These are phyloP conservation scores for Papilio dardanus DNA, from an alignment of 1,140 invertebrate genomes.

Conservation along the genomic window DNA sequence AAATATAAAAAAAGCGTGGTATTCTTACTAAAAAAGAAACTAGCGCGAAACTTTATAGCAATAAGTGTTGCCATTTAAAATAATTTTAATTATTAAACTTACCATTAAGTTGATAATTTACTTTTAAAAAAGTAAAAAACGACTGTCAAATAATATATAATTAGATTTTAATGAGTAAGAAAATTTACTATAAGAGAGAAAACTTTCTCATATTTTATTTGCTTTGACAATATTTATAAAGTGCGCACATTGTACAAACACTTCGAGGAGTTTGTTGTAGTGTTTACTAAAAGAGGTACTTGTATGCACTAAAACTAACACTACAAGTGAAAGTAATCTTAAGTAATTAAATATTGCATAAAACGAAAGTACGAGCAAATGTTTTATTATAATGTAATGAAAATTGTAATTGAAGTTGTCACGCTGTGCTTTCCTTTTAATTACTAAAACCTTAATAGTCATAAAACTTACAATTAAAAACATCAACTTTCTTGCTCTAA, in stretches of 20 bases:
- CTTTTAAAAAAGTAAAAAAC: neutral
- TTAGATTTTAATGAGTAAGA: neutral
- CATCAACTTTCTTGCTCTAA: too few relatives aligned
- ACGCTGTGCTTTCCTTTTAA: conserved; percentile 6
- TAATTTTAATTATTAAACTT: neutral
- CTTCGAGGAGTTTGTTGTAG: neutral
- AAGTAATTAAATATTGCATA: conserved; percentile 3
- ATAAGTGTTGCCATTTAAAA: neutral
- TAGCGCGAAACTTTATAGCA: neutral
- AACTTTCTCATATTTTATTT: conserved; percentile 9
- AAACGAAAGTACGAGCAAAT: neutral
- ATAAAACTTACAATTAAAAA: neutral
- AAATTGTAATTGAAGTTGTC: conserved; percentile 6
- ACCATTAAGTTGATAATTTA: neutral
- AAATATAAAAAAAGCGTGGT: neutral
- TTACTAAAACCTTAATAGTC: neutral
- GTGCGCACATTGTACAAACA: neutral
- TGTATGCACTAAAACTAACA: neutral
- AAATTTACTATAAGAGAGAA: neutral
- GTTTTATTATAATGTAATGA: neutral
- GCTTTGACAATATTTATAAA: neutral
- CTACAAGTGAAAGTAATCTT: conserved; percentile 12
- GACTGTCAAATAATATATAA: neutral
- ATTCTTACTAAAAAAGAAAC: neutral
- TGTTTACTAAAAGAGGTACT: conserved; percentile 19